Conservation (phyloP, 2,113 vertebrate species). For the Phyllostomus hastatus region DNA sequence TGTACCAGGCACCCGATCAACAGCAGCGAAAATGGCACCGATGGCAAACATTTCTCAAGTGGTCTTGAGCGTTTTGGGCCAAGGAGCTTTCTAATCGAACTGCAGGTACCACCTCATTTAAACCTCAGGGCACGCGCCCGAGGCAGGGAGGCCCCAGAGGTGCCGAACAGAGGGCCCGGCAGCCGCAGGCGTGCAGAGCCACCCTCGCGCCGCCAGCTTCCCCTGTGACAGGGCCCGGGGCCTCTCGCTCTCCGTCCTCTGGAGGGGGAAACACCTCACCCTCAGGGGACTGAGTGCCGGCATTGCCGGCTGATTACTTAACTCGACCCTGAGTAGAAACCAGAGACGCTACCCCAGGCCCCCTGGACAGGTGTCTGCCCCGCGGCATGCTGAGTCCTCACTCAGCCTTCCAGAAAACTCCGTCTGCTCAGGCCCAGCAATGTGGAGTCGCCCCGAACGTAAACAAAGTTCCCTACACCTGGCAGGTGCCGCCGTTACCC, state of each 20-base stretch:
- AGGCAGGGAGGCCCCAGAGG: background rate
- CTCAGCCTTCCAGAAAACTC: background rate
- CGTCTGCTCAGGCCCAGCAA: background rate
- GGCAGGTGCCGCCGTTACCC: background rate
- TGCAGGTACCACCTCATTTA: background rate
- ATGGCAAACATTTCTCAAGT: background rate
- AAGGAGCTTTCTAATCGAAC: background rate
- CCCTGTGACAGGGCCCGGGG: background rate
- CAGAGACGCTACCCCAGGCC: background rate
- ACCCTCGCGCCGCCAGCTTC: background rate
- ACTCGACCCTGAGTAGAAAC: background rate
- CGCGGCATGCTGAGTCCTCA: no score
- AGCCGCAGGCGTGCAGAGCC: accelerated
- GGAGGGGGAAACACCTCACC: background rate
- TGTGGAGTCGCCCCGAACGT: accelerated
- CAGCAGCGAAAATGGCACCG: background rate
- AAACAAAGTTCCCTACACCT: background rate
- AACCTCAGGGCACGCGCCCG: background rate
- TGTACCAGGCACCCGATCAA: background rate
- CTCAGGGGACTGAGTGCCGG: background rate
- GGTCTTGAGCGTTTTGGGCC: background rate
- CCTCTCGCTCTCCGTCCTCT: background rate
- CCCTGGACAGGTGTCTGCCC: background rate
- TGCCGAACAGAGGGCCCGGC: background rate
- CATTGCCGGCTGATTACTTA: background rate